Percentiles rank a stretch among this genome's conserved stretches.
Evolutionary conservation across 2,113 vertebrate genomes (phyloP).

Genomic region (Australoheros scitulus): DNA sequence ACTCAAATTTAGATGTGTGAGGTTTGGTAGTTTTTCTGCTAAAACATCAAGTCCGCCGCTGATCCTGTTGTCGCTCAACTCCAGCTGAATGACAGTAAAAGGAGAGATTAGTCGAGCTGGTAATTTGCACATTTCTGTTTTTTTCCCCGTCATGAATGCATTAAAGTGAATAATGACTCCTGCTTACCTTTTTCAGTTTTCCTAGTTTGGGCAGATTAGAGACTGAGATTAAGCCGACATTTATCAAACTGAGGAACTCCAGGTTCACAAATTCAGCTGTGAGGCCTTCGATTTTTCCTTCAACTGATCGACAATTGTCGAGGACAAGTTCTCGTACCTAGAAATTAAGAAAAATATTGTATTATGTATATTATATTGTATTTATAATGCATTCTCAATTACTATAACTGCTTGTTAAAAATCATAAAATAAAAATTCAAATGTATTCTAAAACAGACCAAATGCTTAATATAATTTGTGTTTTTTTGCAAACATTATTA

Average conservation of each 20-base stretch:
- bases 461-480: neutral
- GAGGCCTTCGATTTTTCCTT: conserved; percentile 91
- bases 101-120: neutral
- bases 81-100: conserved; percentile 81
- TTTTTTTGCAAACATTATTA: neutral
- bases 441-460: neutral
- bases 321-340: conserved; percentile 92
- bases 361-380: neutral
- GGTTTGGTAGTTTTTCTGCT: conserved; percentile 92
- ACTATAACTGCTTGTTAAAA: neutral
- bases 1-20: conserved; percentile 92
- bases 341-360: neutral
- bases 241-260: conserved; percentile 95
- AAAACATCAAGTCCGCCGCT: conserved; percentile 90
- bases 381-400: neutral
- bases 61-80: conserved; percentile 95
- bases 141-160: neutral
- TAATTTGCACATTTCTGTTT: neutral
- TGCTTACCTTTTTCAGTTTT: conserved; percentile 92
- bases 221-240: conserved; percentile 87
- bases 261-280: conserved; percentile 91
- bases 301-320: conserved; percentile 89
- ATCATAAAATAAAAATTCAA: neutral
- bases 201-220: conserved; percentile 90
- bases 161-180: neutral